Conservation (phyloP, 2,797 vertebrate genomes). For the Capromys pilorides region DNA sequence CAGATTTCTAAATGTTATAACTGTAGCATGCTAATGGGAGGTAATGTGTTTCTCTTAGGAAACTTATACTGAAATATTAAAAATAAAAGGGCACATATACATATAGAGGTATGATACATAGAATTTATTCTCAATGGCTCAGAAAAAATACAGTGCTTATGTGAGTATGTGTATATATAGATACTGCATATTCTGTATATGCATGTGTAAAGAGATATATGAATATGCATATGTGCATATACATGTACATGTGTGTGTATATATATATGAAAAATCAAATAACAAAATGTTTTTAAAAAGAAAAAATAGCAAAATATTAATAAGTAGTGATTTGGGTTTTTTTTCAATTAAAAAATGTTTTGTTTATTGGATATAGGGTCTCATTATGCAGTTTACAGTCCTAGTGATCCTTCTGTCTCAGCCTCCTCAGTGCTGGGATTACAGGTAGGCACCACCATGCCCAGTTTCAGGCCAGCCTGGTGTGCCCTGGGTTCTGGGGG, state of each 20-base stretch:
- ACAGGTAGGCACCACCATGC: no score
- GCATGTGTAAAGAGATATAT: neutral
- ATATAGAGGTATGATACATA: neutral
- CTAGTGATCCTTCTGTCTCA: no score
- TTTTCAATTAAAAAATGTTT: no score
- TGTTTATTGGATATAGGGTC: no score
- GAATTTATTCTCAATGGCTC: neutral
- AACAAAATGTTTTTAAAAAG: neutral
- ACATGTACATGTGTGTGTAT: neutral
- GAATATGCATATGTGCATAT: neutral
- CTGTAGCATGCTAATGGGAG: neutral
- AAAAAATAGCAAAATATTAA: constrained; percentile 17
- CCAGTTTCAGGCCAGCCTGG: no score
- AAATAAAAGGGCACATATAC: neutral
- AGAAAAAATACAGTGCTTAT: neutral
- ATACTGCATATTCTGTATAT: neutral
- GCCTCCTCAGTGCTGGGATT: no score
- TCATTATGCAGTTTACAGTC: no score
- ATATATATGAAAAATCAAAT: neutral
- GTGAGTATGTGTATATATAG: neutral
- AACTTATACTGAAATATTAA: neutral
- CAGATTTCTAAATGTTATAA: constrained; percentile 20
- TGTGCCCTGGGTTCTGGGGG: no score
- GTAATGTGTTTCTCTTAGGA: neutral
- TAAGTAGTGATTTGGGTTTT: neutral